phyloP scores from a whole-genome alignment of 2,797 vertebrate genomes.

The Hypotaenidia okinawae region DNA sequence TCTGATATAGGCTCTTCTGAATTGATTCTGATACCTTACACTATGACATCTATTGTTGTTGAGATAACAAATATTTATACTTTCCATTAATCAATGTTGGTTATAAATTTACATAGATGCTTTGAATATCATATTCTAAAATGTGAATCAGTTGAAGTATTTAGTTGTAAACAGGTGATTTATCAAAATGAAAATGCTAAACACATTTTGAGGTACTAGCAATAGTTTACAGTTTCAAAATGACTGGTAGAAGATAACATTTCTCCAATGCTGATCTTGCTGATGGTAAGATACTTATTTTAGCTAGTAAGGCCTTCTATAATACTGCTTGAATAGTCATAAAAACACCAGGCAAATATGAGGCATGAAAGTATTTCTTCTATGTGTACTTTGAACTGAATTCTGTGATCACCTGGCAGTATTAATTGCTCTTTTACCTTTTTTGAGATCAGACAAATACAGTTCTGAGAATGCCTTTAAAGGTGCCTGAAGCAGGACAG shows the following conservation, averaged over 20 bases:
- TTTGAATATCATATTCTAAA: background rate
- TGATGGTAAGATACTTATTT: background rate
- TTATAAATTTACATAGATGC: background rate
- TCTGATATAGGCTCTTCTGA: background rate
- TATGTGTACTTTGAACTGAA: background rate
- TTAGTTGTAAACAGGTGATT: background rate
- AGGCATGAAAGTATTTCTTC: background rate
- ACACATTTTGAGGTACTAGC: background rate
- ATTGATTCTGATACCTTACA: background rate
- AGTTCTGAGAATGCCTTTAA: background rate
- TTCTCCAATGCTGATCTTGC: background rate
- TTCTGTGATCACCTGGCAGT: background rate
- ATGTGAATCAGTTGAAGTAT: background rate
- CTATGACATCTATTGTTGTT: background rate
- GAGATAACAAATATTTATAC: background rate
- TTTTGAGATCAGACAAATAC: background rate
- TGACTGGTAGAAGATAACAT: background rate
- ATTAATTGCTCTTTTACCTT: background rate
- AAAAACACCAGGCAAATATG: rapidly evolving
- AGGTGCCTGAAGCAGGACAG: background rate
- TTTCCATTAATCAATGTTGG: background rate
- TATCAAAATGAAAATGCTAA: background rate
- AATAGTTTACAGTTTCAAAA: background rate
- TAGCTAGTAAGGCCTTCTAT: background rate
- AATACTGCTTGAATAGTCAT: background rate